A percentile compares a stretch with the other conserved stretches of the same genome.
phyloP scores from a whole-genome alignment of 2,888 invertebrate genomes.

The Stenotaenia linearis region DNA sequence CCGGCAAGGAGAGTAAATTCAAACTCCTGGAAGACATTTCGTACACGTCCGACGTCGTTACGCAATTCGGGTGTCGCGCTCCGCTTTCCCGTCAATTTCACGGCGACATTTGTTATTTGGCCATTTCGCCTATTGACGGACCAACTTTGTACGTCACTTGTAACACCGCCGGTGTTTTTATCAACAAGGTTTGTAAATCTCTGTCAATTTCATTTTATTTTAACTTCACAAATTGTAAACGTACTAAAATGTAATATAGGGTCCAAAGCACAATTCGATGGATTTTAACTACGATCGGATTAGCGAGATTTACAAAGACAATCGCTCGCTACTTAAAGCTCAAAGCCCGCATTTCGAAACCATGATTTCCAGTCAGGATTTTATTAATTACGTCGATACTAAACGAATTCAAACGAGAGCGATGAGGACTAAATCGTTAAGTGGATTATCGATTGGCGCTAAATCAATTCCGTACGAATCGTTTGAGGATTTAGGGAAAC shows the following conservation, averaged over 20 bases:
- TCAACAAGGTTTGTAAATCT: background rate
- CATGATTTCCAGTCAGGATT: conserved; percentile 21
- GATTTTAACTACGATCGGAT: conserved; percentile 22
- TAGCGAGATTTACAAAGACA: conserved; percentile 28
- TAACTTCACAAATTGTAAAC: no score
- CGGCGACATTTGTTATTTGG: conserved; percentile 31
- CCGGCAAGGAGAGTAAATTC: background rate
- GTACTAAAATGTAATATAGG: background rate
- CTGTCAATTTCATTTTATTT: background rate
- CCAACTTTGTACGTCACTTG: conserved; percentile 16
- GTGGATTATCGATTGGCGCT: background rate
- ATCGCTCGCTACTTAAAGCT: conserved; percentile 19
- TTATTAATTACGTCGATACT: background rate
- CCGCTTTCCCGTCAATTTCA: conserved; percentile 31
- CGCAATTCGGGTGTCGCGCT: conserved; percentile 31
- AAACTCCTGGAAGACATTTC: background rate
- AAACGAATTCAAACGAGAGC: background rate
- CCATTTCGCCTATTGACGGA: background rate
- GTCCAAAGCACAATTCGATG: background rate
- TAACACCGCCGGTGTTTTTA: conserved; percentile 29
- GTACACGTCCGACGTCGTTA: background rate
- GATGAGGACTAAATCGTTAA: background rate
- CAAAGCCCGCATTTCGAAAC: conserved; percentile 27
- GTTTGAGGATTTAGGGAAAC: conserved; percentile 27
- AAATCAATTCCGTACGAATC: background rate